Evolutionary conservation across 2,797 vertebrate genomes (phyloP).

Genomic region (Aphelocoma californica): DNA sequence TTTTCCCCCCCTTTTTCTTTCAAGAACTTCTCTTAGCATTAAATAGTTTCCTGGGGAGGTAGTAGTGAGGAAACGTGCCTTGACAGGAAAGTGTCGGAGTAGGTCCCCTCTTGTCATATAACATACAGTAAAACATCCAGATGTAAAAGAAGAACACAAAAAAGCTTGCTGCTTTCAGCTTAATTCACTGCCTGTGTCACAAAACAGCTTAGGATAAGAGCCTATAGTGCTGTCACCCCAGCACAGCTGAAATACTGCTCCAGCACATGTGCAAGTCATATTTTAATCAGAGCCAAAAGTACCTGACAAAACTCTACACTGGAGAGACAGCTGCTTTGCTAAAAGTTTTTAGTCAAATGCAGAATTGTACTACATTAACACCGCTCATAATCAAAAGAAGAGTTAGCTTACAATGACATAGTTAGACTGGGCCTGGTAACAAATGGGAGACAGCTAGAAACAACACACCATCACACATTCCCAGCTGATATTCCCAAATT

Average conservation of each 20-base stretch:
- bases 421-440: background rate
- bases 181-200: background rate
- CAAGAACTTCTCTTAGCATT: background rate
- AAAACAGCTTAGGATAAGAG: background rate
- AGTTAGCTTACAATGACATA: background rate
- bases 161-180: background rate
- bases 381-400: background rate
- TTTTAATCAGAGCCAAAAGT: background rate
- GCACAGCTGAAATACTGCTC: background rate
- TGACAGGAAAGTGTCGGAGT: background rate
- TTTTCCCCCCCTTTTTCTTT: background rate
- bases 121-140: background rate
- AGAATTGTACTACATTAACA: background rate
- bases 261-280: background rate
- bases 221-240: background rate
- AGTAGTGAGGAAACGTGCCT: background rate
- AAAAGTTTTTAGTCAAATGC: background rate
- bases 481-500: rapidly evolving
- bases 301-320: background rate
- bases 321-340: background rate
- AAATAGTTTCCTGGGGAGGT: background rate
- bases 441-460: background rate
- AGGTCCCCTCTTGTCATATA: background rate
- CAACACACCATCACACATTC: background rate
- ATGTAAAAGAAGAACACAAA: background rate